A percentile compares a stretch with the other conserved stretches of the same genome.
Conservation (phyloP, 2,113 vertebrate species). For the Coryphaenoides rupestris region DNA sequence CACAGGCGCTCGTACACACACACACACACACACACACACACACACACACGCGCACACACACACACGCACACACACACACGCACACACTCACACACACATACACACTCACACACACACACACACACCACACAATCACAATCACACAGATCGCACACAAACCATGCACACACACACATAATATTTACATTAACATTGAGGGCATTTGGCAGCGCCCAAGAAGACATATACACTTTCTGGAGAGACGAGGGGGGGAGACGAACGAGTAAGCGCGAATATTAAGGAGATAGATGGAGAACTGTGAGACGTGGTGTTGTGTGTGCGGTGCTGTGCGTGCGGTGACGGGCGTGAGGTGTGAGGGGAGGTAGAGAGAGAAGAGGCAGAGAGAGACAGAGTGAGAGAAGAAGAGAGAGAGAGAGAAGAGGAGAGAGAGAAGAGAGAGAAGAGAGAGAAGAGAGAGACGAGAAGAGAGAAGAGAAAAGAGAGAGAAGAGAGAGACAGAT, state of each 20-base stretch:
- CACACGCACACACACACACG: conserved; percentile 13
- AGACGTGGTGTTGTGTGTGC: no score
- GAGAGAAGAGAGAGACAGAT: conserved; percentile 72
- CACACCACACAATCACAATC: no score
- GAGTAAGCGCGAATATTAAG: conserved; percentile 24
- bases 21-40: conserved; percentile 8
- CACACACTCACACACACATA: conserved; percentile 27
- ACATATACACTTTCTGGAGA: conserved; percentile 32
- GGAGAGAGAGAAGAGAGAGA: conserved; percentile 29
- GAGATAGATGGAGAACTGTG: no score
- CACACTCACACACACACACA: no score
- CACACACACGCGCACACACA: background rate
- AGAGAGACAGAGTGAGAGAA: conserved; percentile 71
- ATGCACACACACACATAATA: no score
- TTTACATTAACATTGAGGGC: no score
- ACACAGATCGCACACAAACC: conserved; percentile 47
- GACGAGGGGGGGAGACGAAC: conserved; percentile 57
- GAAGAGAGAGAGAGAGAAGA: conserved; percentile 45
- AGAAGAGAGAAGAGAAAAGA: conserved; percentile 52
- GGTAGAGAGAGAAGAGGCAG: conserved; percentile 33
- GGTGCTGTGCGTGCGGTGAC: no score
- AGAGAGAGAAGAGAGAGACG: conserved; percentile 47
- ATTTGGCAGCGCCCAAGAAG: no score
- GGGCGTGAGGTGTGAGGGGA: conserved; percentile 60
- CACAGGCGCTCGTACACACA: conserved; percentile 9